Percentiles rank a stretch among this genome's conserved stretches.
phyloP scores from a whole-genome alignment of 2,888 invertebrate genomes.

The Cephus rjabovi region DNA sequence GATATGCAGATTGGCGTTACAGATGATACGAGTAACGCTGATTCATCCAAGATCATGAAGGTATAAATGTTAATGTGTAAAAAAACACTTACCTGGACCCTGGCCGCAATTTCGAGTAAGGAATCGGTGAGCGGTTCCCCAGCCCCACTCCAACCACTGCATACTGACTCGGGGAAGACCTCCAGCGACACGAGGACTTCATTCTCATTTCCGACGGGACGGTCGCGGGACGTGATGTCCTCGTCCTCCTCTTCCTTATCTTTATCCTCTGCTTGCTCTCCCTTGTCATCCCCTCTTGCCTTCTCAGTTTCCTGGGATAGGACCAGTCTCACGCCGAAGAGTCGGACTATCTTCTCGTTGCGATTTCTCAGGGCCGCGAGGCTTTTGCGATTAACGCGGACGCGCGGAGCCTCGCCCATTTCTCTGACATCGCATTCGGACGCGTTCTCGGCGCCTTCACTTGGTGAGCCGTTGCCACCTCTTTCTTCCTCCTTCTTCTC shows the following conservation, averaged over 20 bases:
- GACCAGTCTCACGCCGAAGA: slow-evolving; percentile 32
- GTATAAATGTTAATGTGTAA: background rate
- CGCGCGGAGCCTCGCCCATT: slow-evolving; percentile 45
- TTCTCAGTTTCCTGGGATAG: slow-evolving; percentile 8
- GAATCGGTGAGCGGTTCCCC: slow-evolving; percentile 23
- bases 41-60: background rate
- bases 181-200: slow-evolving; percentile 36
- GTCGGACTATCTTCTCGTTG: slow-evolving; percentile 27
- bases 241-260: slow-evolving; percentile 18
- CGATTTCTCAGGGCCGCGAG: slow-evolving; percentile 29
- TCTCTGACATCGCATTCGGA: slow-evolving; percentile 37
- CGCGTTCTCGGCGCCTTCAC: background rate
- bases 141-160: slow-evolving; percentile 23
- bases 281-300: slow-evolving; percentile 1
- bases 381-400: slow-evolving; percentile 37
- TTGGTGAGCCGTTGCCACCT: background rate
- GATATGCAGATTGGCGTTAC: background rate
- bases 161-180: slow-evolving; percentile 29
- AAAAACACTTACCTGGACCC: slow-evolving; percentile 39
- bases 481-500: background rate
- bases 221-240: background rate
- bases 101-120: slow-evolving; percentile 33
- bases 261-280: slow-evolving; percentile 4
- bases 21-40: background rate
- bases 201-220: slow-evolving; percentile 25